Base-by-base conservation (phyloP, 2,797 vertebrate species). In the Danio albolineatus region DNA sequence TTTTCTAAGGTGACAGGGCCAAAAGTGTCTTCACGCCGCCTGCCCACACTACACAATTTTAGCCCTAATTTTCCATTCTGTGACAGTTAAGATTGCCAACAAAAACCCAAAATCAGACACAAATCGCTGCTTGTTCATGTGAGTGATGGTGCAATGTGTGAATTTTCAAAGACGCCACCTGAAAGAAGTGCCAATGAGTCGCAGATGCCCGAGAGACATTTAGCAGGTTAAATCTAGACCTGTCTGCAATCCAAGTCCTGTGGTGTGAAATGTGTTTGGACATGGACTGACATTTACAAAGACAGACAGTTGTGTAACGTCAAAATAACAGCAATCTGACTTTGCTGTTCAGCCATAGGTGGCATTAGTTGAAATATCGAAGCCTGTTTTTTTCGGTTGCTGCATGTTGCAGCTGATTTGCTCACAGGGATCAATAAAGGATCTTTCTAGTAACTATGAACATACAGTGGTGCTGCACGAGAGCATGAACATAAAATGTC, bases 401-500 rank as follows among this genome's bases (percentile, higher is more conserved):
- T 57, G 19, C 13, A 38, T 10, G 36, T 46, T 76, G 14, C 39
- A 65, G 38, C 38, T 65, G 49, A 44, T 65, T 54, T 65, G 10
- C 36, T 6, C 49, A 36, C 10, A 28, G 48, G 7, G 16, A 66
- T 76, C 62, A 57, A 76, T 66, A 66, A 56, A 36, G 74, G 44
- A 44, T 72, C 39, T 72, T 7, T 56, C 62, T 14, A 14, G 10
- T 77, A 48, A 48, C 64, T 48, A 36, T 10, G 51, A 36, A n/a
- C 61, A 66, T 54, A n/a, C 60, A 38, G 53, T 57, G 21, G 21
- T 57, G 51, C 65, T 43, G 43, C 38, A 51, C 36, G 17, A 65
- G 66, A 57, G n/a, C 41, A 48, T 49, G 56, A 77, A 57, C 46
- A 59, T 65, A 41, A 77, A 77, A 77, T 72, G 49, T 82, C 73